phyloP scores from a whole-genome alignment of 53 echinoderm and acorn worm species.

The Patiria pectinifera region DNA sequence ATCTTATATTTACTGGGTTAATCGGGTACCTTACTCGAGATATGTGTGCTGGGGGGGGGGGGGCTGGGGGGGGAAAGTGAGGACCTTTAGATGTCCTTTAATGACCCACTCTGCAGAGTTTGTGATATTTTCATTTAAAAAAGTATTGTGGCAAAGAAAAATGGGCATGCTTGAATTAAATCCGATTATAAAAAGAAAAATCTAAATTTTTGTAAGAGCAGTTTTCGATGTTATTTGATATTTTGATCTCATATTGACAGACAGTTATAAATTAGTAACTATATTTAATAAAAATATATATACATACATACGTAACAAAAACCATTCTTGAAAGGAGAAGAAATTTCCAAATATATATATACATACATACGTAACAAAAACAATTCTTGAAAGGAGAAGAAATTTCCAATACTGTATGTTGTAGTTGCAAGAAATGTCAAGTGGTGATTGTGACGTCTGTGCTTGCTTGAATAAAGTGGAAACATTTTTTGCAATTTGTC shows the following conservation, averaged over 20 bases:
- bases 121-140: no score
- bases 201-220: conserved; percentile 29
- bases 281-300: background rate
- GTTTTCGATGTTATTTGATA: conserved; percentile 40
- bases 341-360: conserved; percentile 3
- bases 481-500: background rate
- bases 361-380: background rate
- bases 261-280: background rate
- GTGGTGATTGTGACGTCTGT: conserved; percentile 17
- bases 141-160: background rate
- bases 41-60: no score
- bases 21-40: no score
- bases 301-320: background rate
- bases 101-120: no score
- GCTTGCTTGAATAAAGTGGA: background rate
- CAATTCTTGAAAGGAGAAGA: background rate
- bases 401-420: conserved; percentile 14
- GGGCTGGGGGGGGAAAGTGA: no score
- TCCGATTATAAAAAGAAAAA: background rate
- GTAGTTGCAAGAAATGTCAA: background rate
- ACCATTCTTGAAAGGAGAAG: background rate
- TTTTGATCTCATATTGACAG: conserved; percentile 18
- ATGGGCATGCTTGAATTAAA: background rate
- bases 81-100: no score
- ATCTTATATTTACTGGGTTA: no score